Conservation (phyloP, 2,113 vertebrate genomes). For the Charina bottae region DNA sequence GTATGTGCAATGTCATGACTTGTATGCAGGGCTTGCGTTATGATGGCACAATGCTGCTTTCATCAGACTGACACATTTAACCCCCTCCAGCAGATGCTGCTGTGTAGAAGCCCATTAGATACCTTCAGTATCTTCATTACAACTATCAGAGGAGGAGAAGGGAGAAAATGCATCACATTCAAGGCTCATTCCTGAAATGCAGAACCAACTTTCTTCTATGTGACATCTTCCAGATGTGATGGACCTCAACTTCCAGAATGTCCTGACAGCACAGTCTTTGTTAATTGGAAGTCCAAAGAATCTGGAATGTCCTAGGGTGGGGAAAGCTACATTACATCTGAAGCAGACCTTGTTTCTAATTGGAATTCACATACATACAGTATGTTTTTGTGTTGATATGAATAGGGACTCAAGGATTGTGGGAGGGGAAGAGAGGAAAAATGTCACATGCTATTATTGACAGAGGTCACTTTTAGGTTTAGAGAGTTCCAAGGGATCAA, state of each 20-base stretch:
- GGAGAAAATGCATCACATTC: neutral
- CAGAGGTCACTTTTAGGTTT: neutral
- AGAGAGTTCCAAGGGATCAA: neutral
- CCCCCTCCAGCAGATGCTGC: neutral
- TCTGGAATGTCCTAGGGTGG: neutral
- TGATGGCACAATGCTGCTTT: neutral
- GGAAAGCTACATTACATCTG: neutral
- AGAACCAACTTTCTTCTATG: neutral
- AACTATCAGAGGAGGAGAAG: neutral
- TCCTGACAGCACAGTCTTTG: neutral
- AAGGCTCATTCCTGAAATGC: neutral
- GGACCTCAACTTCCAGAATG: neutral
- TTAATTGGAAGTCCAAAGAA: neutral
- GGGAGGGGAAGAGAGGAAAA: neutral
- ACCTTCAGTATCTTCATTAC: neutral
- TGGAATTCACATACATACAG: neutral
- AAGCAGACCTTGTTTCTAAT: neutral
- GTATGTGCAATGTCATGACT: neutral
- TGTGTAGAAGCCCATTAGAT: neutral
- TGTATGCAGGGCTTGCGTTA: neutral
- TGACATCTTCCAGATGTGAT: neutral
- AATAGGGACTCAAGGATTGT: neutral
- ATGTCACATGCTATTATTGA: neutral
- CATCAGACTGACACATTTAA: neutral
- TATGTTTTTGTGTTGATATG: neutral